Conservation (phyloP, 2,888 invertebrate species). For the Eudemis profundana region DNA sequence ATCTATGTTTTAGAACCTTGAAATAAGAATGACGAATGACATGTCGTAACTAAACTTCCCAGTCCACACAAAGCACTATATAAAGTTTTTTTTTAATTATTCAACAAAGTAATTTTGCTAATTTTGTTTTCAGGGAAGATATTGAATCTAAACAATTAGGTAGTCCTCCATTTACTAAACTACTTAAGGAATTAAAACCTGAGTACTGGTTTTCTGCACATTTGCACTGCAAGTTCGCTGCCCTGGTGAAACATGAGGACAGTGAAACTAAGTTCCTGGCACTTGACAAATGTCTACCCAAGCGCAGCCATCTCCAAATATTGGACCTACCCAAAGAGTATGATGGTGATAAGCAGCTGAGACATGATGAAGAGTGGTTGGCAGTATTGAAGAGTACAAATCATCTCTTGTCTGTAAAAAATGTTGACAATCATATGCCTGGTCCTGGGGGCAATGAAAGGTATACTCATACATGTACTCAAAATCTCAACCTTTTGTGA, state of each 20-base stretch:
- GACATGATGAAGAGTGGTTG: conserved; percentile 98
- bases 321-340: conserved; percentile 86
- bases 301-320: conserved; percentile 95
- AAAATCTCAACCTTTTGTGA: too few relatives aligned
- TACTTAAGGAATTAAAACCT: conserved; percentile 93
- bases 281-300: conserved; percentile 98
- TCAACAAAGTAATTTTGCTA: too few relatives aligned
- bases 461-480: conserved; percentile 71
- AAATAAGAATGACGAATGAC: too few relatives aligned
- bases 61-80: too few relatives aligned
- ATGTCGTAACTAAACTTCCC: too few relatives aligned
- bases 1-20: too few relatives aligned
- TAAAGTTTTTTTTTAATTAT: too few relatives aligned
- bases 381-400: conserved; percentile 94
- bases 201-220: conserved; percentile 99
- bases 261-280: conserved; percentile 93
- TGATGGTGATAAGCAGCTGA: conserved; percentile 83
- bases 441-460: conserved; percentile 89
- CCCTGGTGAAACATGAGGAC: conserved; percentile 90
- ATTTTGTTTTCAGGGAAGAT: conserved; percentile 87
- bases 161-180: conserved; percentile 92
- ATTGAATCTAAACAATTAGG: conserved; percentile 93
- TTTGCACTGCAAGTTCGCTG: conserved; percentile 97
- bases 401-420: conserved; percentile 92
- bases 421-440: conserved; percentile 91